Evolutionary conservation across 2,888 invertebrate genomes (phyloP).

Genomic region (Linyphia triangularis): DNA sequence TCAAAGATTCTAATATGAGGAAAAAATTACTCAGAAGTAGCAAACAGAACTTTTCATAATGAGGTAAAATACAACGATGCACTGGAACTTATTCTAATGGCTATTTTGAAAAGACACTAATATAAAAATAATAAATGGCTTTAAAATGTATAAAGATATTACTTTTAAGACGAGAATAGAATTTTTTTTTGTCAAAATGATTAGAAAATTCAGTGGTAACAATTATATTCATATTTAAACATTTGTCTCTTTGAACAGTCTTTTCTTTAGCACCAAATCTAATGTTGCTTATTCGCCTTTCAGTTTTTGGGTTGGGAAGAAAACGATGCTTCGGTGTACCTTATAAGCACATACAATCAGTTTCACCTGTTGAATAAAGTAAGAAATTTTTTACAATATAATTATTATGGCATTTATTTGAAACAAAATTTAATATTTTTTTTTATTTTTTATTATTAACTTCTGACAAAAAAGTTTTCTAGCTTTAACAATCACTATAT

Average conservation of each 20-base stretch:
- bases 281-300: constrained; percentile 18
- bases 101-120: too few relatives aligned
- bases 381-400: too few relatives aligned
- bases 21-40: background rate
- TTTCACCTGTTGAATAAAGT: constrained; percentile 43
- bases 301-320: constrained; percentile 63
- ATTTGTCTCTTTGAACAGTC: background rate
- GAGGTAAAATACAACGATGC: background rate
- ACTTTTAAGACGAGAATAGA: background rate
- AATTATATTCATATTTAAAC: constrained; percentile 1
- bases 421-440: too few relatives aligned
- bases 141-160: background rate
- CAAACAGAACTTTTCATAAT: background rate
- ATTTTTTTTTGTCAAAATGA: background rate
- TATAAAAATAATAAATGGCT: too few relatives aligned
- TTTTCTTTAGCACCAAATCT: constrained; percentile 26
- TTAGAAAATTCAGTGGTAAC: constrained; percentile 13
- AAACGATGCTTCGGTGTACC: constrained; percentile 48
- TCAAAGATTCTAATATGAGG: too few relatives aligned
- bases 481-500: too few relatives aligned
- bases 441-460: too few relatives aligned
- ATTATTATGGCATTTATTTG: too few relatives aligned
- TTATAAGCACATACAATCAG: constrained; percentile 71
- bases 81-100: background rate
- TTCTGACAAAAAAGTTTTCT: too few relatives aligned